Base-by-base conservation (phyloP, 1,140 invertebrate species). In the Diprion similis region DNA sequence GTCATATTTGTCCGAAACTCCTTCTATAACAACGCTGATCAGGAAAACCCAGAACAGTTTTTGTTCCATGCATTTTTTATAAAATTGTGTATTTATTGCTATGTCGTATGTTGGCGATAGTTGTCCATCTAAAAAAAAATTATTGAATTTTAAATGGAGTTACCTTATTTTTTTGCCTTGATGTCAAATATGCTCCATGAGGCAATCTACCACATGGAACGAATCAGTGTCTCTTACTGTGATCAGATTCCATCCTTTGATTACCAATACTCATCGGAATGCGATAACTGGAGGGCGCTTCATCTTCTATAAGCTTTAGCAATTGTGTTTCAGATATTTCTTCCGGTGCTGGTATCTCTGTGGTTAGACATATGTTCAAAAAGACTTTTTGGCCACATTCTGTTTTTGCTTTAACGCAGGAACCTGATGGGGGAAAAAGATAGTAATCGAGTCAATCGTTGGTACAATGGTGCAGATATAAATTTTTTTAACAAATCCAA, bases 231-330 rank as follows among this genome's bases (percentile, higher is more conserved):
- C 15, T 67, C 51, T 77, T 76, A 86, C 85, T 72, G 86, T 96
- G 97, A 84, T 97, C 96, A 24, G 89, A 85, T 81, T 96, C 95
- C 13, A 89, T 88, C 78, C 94, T 93, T 66, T 93, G 90, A 82
- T 93, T 92, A 0, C 95, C 96, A 77, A 98, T 93, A 82, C 95
- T 96, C 93, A 98, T 95, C 1, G 96, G 96, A 66, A 98, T 91
- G 70, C 93, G 88, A 83, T 93, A 97, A 65, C 89, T 90, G 8
- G 91, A 90, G 0, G 92, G 90, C 72, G 93, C 91, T 70, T 95
- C 92, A 2, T 93, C 92, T 73, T 92, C 90, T 18, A 96, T 80
- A 67, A 95, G 90, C 70, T 92, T 87, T 69, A 93, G 82, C 0
- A 98, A 86, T 81, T 96, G 90, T 76, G 92, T 89, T 84, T 96